Conservation (phyloP, 2,797 vertebrate genomes). For the Urocyon cinereoargenteus region DNA sequence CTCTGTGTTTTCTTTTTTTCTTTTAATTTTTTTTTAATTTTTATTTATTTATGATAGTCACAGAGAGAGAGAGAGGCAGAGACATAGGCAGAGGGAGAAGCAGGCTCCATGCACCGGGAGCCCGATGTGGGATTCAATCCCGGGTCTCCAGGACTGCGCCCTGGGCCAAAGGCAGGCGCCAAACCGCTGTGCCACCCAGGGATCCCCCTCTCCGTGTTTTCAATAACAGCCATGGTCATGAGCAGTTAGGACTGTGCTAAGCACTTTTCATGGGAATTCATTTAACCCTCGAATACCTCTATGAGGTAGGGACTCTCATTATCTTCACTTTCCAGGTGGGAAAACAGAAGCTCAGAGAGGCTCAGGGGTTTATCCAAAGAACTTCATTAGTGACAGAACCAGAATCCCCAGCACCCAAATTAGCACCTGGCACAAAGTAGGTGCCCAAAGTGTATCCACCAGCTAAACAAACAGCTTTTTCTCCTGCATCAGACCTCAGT, state of each 20-base stretch:
- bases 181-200: too few relatives aligned
- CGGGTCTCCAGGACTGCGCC: too few relatives aligned
- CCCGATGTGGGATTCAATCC: too few relatives aligned
- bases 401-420: background rate
- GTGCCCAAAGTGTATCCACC: constrained; percentile 14
- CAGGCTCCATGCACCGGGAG: too few relatives aligned
- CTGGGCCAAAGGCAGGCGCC: too few relatives aligned
- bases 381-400: background rate
- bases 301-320: background rate
- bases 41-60: too few relatives aligned
- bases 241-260: background rate
- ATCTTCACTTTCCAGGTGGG: background rate
- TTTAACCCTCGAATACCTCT: background rate
- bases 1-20: background rate
- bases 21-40: too few relatives aligned
- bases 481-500: background rate
- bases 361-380: background rate
- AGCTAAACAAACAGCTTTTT: background rate
- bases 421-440: background rate
- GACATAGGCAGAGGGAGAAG: too few relatives aligned
- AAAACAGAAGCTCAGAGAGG: background rate
- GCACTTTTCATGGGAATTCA: background rate
- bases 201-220: background rate
- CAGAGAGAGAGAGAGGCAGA: too few relatives aligned
- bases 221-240: background rate